Evolutionary conservation across 2,797 vertebrate genomes (phyloP).

Genomic region (Aplochiton taeniatus): DNA sequence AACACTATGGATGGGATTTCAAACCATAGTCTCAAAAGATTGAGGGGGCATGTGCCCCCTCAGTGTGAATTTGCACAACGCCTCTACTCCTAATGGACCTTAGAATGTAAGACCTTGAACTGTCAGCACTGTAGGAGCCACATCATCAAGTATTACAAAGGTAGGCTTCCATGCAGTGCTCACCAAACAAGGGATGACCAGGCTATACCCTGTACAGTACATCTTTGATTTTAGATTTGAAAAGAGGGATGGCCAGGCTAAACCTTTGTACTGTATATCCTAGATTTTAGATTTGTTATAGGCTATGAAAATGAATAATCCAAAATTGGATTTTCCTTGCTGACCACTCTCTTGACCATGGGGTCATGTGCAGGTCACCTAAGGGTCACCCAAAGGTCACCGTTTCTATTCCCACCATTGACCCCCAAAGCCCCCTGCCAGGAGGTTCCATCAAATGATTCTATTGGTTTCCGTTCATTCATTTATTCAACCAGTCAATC

Average conservation of each 20-base stretch:
- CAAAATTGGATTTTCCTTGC: conserved; percentile 35
- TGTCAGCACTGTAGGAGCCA: neutral
- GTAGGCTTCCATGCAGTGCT: conserved; percentile 4
- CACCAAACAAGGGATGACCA: conserved; percentile 1
- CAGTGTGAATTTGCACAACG: too few species aligned
- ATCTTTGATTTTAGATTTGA: too few species aligned
- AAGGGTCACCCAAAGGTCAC: conserved; percentile 31
- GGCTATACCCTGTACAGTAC: neutral
- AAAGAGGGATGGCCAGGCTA: too few species aligned
- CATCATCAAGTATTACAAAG: neutral
- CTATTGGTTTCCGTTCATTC: conserved; percentile 32
- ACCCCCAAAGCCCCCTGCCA: conserved; percentile 31
- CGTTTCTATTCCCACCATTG: conserved; percentile 29
- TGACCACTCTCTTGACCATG: conserved; percentile 34
- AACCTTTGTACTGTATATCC: too few species aligned
- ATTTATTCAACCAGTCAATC: conserved; percentile 8
- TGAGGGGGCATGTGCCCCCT: too few species aligned
- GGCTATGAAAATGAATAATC: neutral
- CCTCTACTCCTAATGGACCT: too few species aligned
- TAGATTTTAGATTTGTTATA: too few species aligned
- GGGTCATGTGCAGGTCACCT: neutral
- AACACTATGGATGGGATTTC: too few species aligned
- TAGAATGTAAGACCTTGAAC: too few species aligned
- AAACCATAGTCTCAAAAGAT: too few species aligned
- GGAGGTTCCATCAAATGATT: conserved; percentile 45